phyloP scores from a whole-genome alignment of 2,797 vertebrate genomes.

The Aplochiton taeniatus region DNA sequence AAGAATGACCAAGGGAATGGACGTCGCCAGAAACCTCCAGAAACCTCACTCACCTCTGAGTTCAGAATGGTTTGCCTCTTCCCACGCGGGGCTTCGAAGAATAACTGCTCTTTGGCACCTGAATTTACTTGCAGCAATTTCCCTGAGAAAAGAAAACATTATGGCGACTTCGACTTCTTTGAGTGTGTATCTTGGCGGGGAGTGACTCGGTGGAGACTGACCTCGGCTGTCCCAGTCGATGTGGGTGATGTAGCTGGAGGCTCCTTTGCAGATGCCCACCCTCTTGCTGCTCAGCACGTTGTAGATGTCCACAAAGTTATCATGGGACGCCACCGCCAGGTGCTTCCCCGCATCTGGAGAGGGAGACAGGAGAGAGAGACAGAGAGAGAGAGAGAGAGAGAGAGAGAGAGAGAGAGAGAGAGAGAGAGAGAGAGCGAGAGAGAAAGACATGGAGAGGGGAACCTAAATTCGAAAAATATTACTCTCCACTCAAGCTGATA shows the following conservation, averaged over 20 bases:
- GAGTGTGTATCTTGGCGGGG: no score
- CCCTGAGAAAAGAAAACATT: slow-evolving; percentile 61
- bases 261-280: slow-evolving; percentile 88
- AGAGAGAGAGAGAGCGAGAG: not conserved
- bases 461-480: no score
- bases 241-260: slow-evolving; percentile 86
- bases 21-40: no score
- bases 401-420: slow-evolving; percentile 6
- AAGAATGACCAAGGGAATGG: no score
- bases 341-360: slow-evolving; percentile 85
- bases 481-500: no score
- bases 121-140: slow-evolving; percentile 89
- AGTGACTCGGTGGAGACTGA: slow-evolving; percentile 43
- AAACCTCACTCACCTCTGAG: slow-evolving; percentile 79
- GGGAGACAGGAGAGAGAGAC: not conserved
- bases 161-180: not conserved
- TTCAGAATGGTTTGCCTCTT: slow-evolving; percentile 83
- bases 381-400: not conserved
- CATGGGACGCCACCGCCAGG: slow-evolving; percentile 87
- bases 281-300: slow-evolving; percentile 88
- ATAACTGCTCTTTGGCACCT: slow-evolving; percentile 90
- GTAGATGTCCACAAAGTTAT: slow-evolving; percentile 90
- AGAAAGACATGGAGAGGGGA: not conserved
- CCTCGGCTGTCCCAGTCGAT: slow-evolving; percentile 89
- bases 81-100: slow-evolving; percentile 90